These are phyloP conservation scores for Australoheros scitulus DNA, from an alignment of 2,113 vertebrate genomes.

Conservation along the genomic window DNA sequence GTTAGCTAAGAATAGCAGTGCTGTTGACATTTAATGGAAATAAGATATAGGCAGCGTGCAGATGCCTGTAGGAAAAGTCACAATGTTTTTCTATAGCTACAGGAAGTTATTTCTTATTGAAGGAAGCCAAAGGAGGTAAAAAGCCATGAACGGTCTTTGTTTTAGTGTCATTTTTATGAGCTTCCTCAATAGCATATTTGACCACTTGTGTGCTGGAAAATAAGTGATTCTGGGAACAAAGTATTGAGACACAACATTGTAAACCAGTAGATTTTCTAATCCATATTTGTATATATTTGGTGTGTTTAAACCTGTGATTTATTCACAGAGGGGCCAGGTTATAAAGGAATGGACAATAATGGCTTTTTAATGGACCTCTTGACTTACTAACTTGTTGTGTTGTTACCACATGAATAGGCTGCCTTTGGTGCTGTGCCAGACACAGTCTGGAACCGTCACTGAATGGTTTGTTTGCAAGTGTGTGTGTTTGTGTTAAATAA, in stretches of 20 bases:
- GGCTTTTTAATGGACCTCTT: constrained; percentile 50
- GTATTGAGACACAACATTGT: not conserved
- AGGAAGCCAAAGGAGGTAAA: not conserved
- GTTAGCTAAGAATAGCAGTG: constrained; percentile 50
- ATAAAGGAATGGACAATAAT: constrained; percentile 38
- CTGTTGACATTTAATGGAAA: constrained; percentile 26
- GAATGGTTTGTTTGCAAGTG: constrained; percentile 4
- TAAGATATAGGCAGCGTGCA: constrained; percentile 21
- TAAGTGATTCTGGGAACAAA: not conserved
- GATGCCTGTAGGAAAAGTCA: not conserved
- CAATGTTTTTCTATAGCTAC: not conserved
- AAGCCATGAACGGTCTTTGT: not conserved
- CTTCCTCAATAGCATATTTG: constrained; percentile 31
- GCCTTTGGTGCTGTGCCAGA: constrained; percentile 35
- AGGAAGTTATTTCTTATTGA: constrained; percentile 37
- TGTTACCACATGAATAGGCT: constrained; percentile 40
- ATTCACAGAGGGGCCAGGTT: constrained; percentile 19
- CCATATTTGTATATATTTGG: not conserved
- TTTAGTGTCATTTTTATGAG: constrained; percentile 22
- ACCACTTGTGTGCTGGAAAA: not conserved
- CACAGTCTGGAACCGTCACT: constrained; percentile 17
- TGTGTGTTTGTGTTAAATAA: not conserved
- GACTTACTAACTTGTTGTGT: constrained; percentile 46
- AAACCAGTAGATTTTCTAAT: not conserved
- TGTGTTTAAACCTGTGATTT: constrained; percentile 6